phyloP scores from a whole-genome alignment of 1,140 invertebrate genomes.

The Papilio polyxenes region DNA sequence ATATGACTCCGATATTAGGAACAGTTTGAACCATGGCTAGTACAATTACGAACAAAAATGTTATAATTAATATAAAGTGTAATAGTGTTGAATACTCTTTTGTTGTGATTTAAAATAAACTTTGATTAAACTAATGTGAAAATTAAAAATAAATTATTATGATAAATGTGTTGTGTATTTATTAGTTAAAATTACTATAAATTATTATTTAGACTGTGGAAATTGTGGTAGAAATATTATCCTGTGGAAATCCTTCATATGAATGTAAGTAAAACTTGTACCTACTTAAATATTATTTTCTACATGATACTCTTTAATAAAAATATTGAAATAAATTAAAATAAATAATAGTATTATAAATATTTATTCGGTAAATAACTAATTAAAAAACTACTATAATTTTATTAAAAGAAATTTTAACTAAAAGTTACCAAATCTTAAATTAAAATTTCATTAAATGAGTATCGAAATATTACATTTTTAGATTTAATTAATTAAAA shows the following conservation, averaged over 20 bases:
- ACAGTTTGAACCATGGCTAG: slow-evolving; percentile 21
- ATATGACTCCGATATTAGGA: slow-evolving; percentile 23
- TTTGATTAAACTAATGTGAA: slow-evolving; percentile 2
- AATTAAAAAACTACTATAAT: too few species aligned
- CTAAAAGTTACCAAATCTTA: too few species aligned
- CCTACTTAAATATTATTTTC: not conserved
- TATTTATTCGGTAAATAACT: too few species aligned
- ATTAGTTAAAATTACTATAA: not conserved
- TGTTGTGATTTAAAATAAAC: slow-evolving; percentile 28
- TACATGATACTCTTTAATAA: not conserved
- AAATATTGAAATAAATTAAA: not conserved
- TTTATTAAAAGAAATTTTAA: too few species aligned
- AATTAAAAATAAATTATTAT: not conserved
- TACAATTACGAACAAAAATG: slow-evolving; percentile 13
- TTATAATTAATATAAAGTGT: not conserved
- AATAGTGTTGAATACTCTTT: not conserved
- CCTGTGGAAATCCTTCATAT: not conserved
- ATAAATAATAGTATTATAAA: too few species aligned
- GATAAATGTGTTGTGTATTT: slow-evolving; percentile 5
- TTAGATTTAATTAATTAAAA: not conserved
- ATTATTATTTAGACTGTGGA: not conserved
- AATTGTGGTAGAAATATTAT: not conserved
- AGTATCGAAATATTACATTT: not conserved
- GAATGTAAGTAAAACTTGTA: not conserved
- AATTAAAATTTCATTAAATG: not conserved